Evolutionary conservation across 2,888 invertebrate species (phyloP), one percentile per base, ranked within the genome.

Genomic region (Eristalis pertinax): DNA sequence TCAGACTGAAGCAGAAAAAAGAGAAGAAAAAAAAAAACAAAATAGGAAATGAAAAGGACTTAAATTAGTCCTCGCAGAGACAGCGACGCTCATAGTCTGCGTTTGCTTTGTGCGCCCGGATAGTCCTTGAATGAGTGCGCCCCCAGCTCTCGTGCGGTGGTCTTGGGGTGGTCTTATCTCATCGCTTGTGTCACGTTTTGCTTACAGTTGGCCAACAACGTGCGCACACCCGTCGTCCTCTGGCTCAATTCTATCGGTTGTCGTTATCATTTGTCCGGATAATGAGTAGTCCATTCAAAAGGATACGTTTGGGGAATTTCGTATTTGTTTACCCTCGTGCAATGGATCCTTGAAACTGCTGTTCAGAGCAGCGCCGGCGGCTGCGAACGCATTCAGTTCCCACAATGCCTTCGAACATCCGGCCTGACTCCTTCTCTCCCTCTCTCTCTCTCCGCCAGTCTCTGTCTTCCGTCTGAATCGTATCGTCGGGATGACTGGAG

Each of bases 241-340:
- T 62, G 50, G 1, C 13, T 22, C 3, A 56, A 41, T 56, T 68
- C 35, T 56, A 80, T 63, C 74, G 68, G 62, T 38, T 69, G 80
- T 74, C 68, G 62, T 74, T 80, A 74, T 68, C 62, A 62, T 80
- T 80, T 80, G 67, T 74, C 62, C 80, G 80, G 80, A 56, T 80
- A 80, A 80, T 80, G 80, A 80, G 80, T 67, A 68, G 15, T 24
- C 67, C 60, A 50, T 67, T 79, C 78, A 72, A 79, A 78, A 58
- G 78, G 70, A 79, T 79, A 72, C 72, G 78, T 60, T 79, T 22
- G 11, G 58, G 7, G 72, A 70, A 79, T 72, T 58, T 65, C 41
- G 56, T 58, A 78, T 64, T 79, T 58, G 41, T 58, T 43, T 35
- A 19, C 63, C 69, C 67, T 60, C 35, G 8, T 10, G 70, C 50